Conservation (phyloP, 2,113 vertebrate species). For the Egretta garzetta region DNA sequence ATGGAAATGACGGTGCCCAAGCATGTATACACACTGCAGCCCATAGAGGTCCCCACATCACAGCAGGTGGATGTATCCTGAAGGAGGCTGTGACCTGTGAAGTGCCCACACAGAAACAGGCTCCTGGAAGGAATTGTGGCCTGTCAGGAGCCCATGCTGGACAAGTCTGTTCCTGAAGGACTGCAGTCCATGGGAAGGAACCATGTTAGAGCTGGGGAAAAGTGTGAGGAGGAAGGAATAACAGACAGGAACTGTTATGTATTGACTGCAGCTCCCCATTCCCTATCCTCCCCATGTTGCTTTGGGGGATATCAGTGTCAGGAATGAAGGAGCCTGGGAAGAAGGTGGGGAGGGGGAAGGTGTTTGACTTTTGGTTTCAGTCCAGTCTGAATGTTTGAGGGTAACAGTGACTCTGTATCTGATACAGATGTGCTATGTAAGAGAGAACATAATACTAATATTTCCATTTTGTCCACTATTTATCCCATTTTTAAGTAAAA, state of each 20-base stretch:
- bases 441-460: background rate
- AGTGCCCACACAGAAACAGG: rapidly evolving
- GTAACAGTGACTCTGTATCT: background rate
- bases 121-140: background rate
- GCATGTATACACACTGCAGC: background rate
- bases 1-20: background rate
- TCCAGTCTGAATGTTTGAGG: background rate
- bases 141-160: background rate
- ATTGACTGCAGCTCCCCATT: rapidly evolving
- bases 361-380: background rate
- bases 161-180: background rate
- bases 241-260: background rate
- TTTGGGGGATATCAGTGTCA: background rate
- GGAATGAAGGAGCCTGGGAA: background rate
- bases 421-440: background rate
- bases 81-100: background rate
- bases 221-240: background rate
- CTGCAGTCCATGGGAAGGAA: background rate
- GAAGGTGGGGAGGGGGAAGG: rapidly evolving
- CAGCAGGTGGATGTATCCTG: background rate
- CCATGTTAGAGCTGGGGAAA: background rate
- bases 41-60: no score
- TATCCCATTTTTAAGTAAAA: background rate
- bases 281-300: rapidly evolving
- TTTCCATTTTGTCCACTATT: background rate